Evolutionary conservation across 2,797 vertebrate species (phyloP).

Genomic region (Leuciscus waleckii): DNA sequence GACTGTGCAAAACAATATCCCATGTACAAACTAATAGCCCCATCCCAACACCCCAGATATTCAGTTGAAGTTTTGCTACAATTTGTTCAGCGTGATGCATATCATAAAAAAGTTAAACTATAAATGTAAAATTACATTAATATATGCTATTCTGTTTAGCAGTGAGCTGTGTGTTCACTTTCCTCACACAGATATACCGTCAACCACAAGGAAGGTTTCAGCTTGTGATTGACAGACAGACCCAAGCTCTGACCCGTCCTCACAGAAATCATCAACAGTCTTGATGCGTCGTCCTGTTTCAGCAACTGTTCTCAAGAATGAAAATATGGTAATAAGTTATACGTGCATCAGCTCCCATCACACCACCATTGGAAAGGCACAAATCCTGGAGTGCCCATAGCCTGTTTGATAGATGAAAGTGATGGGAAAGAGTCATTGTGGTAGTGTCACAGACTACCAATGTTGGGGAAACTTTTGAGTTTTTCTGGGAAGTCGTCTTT

Average conservation of each 20-base stretch:
- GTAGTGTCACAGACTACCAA: conserved; percentile 89
- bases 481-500: conserved; percentile 99
- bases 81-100: conserved; percentile 22
- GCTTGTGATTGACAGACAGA: neutral
- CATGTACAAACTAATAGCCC: conserved; percentile 20
- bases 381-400: conserved; percentile 24
- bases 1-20: conserved; percentile 41
- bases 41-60: conserved; percentile 6
- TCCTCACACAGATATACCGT: neutral
- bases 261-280: neutral
- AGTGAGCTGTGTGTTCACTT: neutral
- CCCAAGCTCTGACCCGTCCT: neutral
- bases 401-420: conserved; percentile 42
- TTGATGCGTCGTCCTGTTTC: neutral
- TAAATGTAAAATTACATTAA: conserved; percentile 48
- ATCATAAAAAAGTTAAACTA: conserved; percentile 18
- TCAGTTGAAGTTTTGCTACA: conserved; percentile 25
- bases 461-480: conserved; percentile 99
- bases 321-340: conserved; percentile 38
- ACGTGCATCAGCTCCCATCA: conserved; percentile 1
- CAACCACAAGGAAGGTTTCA: conserved; percentile 13
- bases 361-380: neutral
- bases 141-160: conserved; percentile 30
- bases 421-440: conserved; percentile 21
- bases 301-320: conserved; percentile 36